A percentile compares a stretch with the other conserved stretches of the same genome.
Conservation (phyloP, 2,888 invertebrate genomes). For the Clanis bilineata region DNA sequence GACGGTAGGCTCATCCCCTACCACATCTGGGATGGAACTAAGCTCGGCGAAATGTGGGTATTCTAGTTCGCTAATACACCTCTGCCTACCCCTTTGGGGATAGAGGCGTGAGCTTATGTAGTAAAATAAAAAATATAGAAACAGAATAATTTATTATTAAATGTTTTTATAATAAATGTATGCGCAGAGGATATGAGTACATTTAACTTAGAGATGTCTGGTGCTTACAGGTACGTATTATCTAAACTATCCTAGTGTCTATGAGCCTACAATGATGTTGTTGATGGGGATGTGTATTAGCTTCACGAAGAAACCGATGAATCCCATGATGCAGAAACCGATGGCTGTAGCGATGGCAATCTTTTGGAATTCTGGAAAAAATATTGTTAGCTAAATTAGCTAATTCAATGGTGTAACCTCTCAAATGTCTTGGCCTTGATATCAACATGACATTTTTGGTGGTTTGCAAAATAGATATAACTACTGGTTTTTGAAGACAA, state of each 20-base stretch:
- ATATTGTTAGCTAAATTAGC: neutral
- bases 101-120: no score
- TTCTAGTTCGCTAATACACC: no score
- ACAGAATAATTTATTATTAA: constrained; percentile 70
- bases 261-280: constrained; percentile 95
- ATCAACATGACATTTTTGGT: no score
- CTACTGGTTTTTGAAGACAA: no score
- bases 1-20: no score
- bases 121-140: constrained; percentile 30
- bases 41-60: no score
- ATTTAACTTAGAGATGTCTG: constrained; percentile 59
- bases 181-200: constrained; percentile 33
- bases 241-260: constrained; percentile 52
- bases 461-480: no score
- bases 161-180: constrained; percentile 41
- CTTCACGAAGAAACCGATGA: constrained; percentile 99
- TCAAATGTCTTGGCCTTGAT: no score
- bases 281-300: constrained; percentile 99
- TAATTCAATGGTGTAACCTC: no score
- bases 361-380: constrained; percentile 96
- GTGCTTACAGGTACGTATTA: constrained; percentile 61
- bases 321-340: constrained; percentile 99
- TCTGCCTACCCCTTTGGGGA: no score
- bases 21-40: no score
- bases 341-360: constrained; percentile 99